phyloP scores from a whole-genome alignment of 2,888 invertebrate genomes.

The Alviniconcha strummeri region DNA sequence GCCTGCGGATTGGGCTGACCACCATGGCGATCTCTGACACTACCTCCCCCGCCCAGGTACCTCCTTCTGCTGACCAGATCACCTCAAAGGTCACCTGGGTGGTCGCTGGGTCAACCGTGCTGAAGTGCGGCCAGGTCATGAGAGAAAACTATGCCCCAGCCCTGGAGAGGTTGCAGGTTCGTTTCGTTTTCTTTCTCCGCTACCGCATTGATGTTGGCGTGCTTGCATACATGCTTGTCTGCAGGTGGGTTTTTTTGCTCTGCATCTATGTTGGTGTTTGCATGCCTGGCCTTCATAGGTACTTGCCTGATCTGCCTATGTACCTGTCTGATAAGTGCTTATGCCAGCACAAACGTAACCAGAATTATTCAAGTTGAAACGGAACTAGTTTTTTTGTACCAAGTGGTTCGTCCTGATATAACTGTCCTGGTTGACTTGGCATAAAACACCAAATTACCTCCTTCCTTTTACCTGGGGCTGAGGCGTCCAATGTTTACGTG shows the following conservation, averaged over 20 bases:
- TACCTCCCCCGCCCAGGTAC: conserved; percentile 76
- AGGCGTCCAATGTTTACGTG: no score
- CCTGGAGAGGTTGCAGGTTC: conserved; percentile 85
- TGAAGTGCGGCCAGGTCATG: conserved; percentile 80
- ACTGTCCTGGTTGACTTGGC: no score
- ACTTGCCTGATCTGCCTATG: no score
- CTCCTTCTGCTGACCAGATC: conserved; percentile 63
- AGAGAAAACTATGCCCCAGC: conserved; percentile 83
- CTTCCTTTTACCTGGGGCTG: no score
- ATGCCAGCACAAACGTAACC: no score
- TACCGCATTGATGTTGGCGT: not conserved
- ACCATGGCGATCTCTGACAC: conserved; percentile 81
- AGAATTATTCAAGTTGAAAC: no score
- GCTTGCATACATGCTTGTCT: not conserved
- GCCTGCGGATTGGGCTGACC: conserved; percentile 92
- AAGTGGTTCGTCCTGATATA: no score
- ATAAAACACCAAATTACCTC: no score
- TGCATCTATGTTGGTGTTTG: no score
- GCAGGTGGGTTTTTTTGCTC: not conserved
- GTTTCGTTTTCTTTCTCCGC: not conserved
- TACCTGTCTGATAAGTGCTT: no score
- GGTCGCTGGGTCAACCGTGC: conserved; percentile 80
- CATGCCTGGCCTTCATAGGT: no score
- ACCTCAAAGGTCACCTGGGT: conserved; percentile 70
- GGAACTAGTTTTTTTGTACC: no score